A percentile compares a stretch with the other conserved stretches of the same genome.
Conservation (phyloP, 2,113 vertebrate genomes). For the Erinaceus europaeus region DNA sequence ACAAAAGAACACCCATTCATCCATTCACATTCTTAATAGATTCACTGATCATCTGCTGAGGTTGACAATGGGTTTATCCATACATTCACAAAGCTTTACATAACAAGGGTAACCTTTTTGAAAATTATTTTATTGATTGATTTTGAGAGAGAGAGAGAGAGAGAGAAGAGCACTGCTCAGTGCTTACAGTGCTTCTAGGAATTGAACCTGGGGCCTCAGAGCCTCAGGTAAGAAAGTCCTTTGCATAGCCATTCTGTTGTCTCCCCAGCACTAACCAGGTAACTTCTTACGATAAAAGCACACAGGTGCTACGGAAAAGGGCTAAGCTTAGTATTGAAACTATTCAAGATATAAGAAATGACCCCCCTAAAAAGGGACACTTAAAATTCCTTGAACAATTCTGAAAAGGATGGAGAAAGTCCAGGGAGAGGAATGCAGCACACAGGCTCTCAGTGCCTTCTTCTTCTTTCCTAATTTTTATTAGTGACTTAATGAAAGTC, state of each 20-base stretch:
- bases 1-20: not conserved
- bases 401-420: not conserved
- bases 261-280: too few species aligned
- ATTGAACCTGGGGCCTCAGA: too few species aligned
- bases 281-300: not conserved
- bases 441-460: not conserved
- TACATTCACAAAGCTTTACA: not conserved
- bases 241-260: too few species aligned
- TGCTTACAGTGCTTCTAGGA: too few species aligned
- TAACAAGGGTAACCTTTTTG: not conserved
- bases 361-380: not conserved
- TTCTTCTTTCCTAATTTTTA: not conserved
- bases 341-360: not conserved
- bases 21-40: not conserved
- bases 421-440: not conserved
- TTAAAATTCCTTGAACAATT: not conserved
- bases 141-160: too few species aligned
- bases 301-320: not conserved
- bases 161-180: too few species aligned
- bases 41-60: not conserved
- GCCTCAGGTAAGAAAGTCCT: too few species aligned
- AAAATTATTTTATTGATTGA: too few species aligned
- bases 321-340: too few species aligned
- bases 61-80: not conserved
- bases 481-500: not conserved